A percentile compares a stretch with the other conserved stretches of the same genome.
phyloP scores from a whole-genome alignment of 2,797 vertebrate genomes.

The Anableps anableps region DNA sequence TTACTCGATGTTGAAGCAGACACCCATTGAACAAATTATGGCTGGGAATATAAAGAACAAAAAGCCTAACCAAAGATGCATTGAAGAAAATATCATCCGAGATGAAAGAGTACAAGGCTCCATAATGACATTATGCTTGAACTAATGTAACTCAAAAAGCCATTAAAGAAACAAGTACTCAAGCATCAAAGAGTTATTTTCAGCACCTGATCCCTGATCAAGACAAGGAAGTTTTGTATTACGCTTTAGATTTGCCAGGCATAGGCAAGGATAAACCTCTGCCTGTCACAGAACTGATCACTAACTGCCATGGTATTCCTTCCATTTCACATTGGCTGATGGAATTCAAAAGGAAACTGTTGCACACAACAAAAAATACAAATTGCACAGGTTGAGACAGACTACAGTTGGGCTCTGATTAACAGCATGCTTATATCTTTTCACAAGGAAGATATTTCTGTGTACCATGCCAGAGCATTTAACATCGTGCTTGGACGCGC shows the following conservation, averaged over 20 bases:
- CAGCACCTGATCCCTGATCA: not conserved
- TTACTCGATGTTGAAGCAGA: too few species aligned
- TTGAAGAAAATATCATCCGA: conserved; percentile 8
- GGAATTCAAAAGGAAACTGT: too few species aligned
- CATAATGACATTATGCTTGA: conserved; percentile 11
- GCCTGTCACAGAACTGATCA: not conserved
- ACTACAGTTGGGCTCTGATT: conserved; percentile 8
- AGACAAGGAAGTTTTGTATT: not conserved
- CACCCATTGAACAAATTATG: too few species aligned
- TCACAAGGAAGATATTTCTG: not conserved
- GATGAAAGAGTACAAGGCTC: not conserved
- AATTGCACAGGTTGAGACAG: conserved; percentile 1
- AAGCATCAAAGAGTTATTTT: too few species aligned
- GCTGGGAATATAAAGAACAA: too few species aligned
- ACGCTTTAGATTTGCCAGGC: conserved; percentile 18
- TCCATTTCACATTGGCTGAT: not conserved
- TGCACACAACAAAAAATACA: not conserved
- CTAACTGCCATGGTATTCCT: not conserved
- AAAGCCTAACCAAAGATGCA: too few species aligned
- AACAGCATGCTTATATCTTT: not conserved
- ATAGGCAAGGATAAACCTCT: conserved; percentile 16
- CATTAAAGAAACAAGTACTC: not conserved
- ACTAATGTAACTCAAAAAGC: conserved; percentile 8
- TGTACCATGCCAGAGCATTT: not conserved
- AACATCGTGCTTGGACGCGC: not conserved